Percentiles rank a stretch among this genome's conserved stretches.
phyloP scores from a whole-genome alignment of 2,888 invertebrate genomes.

The Coleophora flavipennella region DNA sequence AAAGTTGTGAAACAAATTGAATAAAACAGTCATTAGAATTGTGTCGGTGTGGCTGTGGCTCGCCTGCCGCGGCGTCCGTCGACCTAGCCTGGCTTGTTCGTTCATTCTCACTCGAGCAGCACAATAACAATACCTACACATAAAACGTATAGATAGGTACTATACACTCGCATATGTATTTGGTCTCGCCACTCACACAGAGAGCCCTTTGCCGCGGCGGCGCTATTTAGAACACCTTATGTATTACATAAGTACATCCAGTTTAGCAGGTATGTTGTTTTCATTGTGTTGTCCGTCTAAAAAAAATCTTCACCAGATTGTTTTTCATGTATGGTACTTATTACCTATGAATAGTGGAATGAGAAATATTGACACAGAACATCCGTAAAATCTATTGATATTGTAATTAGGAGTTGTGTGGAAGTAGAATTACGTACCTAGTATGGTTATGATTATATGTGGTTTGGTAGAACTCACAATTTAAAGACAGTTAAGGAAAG shows the following conservation, averaged over 20 bases:
- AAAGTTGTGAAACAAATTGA: constrained; percentile 16
- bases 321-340: too few species aligned
- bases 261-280: constrained; percentile 8
- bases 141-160: too few species aligned
- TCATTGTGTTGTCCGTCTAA: too few species aligned
- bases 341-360: too few species aligned
- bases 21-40: constrained; percentile 14
- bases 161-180: constrained; percentile 2
- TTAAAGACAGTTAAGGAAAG: too few species aligned
- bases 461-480: too few species aligned
- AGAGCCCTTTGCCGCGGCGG: constrained; percentile 22
- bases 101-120: constrained; percentile 9
- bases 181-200: constrained; percentile 8
- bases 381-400: too few species aligned
- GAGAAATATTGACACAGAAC: too few species aligned
- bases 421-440: too few species aligned
- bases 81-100: constrained; percentile 24
- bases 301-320: too few species aligned
- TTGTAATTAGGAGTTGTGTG: too few species aligned
- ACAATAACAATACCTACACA: constrained; percentile 3
- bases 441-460: too few species aligned
- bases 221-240: constrained; percentile 24
- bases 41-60: constrained; percentile 17
- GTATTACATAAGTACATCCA: constrained; percentile 9
- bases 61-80: constrained; percentile 23